A percentile compares a stretch with the other conserved stretches of the same genome.
These are phyloP conservation scores for Xiphias gladius DNA, from an alignment of 2,113 vertebrate genomes.

Conservation along the genomic window DNA sequence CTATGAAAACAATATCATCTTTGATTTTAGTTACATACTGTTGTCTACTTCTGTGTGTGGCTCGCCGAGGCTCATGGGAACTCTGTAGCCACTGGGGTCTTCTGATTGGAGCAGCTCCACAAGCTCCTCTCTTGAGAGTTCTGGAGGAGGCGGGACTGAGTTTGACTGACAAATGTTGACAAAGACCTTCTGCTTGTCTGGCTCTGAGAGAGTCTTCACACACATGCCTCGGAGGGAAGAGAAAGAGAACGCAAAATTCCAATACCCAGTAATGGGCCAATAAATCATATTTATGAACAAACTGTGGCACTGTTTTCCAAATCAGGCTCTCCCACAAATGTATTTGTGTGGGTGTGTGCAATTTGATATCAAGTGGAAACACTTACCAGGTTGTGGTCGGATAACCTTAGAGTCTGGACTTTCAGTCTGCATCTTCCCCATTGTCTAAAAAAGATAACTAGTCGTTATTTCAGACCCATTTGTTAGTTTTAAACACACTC, in stretches of 20 bases:
- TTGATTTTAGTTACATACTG: constrained; percentile 78
- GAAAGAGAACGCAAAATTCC: neutral
- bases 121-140: constrained; percentile 87
- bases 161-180: constrained; percentile 91
- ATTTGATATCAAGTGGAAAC: neutral
- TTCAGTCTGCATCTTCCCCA: constrained; percentile 69
- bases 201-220: constrained; percentile 85
- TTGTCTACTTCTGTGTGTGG: constrained; percentile 90
- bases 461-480: neutral
- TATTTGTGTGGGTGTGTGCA: neutral
- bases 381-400: constrained; percentile 82
- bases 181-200: constrained; percentile 87
- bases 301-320: neutral
- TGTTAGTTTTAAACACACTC: neutral
- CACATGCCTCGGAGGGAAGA: constrained; percentile 85
- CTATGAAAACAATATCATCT: neutral
- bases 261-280: too few species aligned
- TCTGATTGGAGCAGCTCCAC: constrained; percentile 90
- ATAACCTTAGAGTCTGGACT: constrained; percentile 79
- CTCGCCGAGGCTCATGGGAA: constrained; percentile 95
- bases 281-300: neutral
- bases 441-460: constrained; percentile 63
- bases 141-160: constrained; percentile 87
- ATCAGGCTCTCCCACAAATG: neutral
- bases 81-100: constrained; percentile 87